phyloP scores from a whole-genome alignment of 2,888 invertebrate genomes.

The Tortricodes alternella region DNA sequence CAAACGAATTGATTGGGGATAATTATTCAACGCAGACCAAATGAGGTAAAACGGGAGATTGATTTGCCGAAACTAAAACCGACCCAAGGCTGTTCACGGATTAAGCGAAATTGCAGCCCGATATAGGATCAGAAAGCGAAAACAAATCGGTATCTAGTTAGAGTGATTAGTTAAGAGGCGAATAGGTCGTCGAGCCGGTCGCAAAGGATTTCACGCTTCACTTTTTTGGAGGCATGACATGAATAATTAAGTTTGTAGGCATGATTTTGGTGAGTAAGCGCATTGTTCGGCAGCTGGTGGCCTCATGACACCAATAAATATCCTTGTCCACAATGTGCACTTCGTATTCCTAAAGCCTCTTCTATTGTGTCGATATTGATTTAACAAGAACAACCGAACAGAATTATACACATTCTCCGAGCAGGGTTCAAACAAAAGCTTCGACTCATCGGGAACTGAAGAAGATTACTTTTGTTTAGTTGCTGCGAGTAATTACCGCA shows the following conservation, averaged over 20 bases:
- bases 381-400: constrained; percentile 41
- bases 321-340: constrained; percentile 47
- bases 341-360: constrained; percentile 33
- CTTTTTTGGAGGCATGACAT: constrained; percentile 62
- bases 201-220: constrained; percentile 54
- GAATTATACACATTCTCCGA: constrained; percentile 21
- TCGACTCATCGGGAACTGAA: constrained; percentile 21
- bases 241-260: constrained; percentile 62
- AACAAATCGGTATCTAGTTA: constrained; percentile 65
- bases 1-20: constrained; percentile 44
- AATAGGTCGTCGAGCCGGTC: constrained; percentile 59
- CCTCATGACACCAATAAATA: constrained; percentile 69
- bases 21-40: constrained; percentile 38
- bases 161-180: constrained; percentile 62
- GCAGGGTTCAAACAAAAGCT: constrained; percentile 38
- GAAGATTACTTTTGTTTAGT: constrained; percentile 29
- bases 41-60: constrained; percentile 34
- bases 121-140: constrained; percentile 67
- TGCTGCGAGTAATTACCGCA: constrained; percentile 45
- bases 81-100: constrained; percentile 60
- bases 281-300: constrained; percentile 60
- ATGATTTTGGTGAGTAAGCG: constrained; percentile 49
- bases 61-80: constrained; percentile 47
- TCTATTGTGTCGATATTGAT: constrained; percentile 44
- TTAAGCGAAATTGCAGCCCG: constrained; percentile 45